These are phyloP conservation scores for Rhabdornis inornatus DNA, from an alignment of 2,113 vertebrate genomes.

Conservation along the genomic window DNA sequence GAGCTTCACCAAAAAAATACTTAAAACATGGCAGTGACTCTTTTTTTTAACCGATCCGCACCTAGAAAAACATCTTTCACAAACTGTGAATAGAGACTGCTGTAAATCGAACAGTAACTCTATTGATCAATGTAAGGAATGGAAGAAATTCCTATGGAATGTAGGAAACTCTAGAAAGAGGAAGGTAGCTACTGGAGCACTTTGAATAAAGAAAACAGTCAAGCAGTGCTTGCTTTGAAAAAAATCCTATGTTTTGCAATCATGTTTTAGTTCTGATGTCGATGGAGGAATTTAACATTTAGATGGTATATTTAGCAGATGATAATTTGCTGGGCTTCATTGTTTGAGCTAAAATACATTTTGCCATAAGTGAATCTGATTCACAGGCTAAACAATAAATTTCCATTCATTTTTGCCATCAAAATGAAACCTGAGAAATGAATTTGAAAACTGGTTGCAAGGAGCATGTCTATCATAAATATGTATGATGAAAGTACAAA, in stretches of 20 bases:
- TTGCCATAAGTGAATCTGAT: background rate
- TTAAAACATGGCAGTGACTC: background rate
- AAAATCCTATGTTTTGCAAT: background rate
- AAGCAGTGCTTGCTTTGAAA: constrained; percentile 15
- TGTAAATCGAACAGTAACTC: constrained; percentile 63
- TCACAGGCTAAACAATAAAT: background rate
- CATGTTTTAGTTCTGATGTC: background rate
- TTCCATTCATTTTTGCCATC: background rate
- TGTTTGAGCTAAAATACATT: background rate
- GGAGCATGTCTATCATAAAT: background rate
- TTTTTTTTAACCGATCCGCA: background rate
- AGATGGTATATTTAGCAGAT: background rate
- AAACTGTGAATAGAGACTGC: background rate
- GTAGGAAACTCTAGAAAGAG: constrained; percentile 58
- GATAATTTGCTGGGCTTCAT: background rate
- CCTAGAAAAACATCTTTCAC: constrained; percentile 28
- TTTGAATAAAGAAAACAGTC: constrained; percentile 41
- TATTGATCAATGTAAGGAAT: constrained; percentile 58
- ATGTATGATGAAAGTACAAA: background rate
- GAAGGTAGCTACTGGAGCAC: constrained; percentile 26
- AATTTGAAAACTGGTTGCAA: background rate
- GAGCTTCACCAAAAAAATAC: background rate
- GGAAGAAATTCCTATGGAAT: constrained; percentile 61
- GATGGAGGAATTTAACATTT: background rate
- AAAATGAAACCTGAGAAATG: background rate